Evolutionary conservation across 1,140 invertebrate species (phyloP).

Genomic region (Drosophila busckii): DNA sequence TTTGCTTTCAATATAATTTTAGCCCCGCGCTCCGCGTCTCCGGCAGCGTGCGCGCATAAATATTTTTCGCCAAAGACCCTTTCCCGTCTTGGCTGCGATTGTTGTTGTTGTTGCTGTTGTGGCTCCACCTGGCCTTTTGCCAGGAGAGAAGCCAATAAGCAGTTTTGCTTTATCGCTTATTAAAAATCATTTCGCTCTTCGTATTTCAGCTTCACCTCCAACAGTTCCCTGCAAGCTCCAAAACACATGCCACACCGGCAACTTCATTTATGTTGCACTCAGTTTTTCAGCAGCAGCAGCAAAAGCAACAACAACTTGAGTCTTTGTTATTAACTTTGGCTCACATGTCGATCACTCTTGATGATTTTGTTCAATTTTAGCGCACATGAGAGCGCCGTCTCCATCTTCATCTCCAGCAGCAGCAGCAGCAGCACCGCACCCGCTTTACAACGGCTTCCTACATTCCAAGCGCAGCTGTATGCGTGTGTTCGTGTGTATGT

Average conservation of each 20-base stretch:
- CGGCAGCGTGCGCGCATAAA: slow-evolving; percentile 47
- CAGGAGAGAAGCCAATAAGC: slow-evolving; percentile 77
- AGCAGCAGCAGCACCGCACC: too few relatives aligned
- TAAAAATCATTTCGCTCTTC: slow-evolving; percentile 79
- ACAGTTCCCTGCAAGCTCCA: not conserved
- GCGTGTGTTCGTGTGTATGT: slow-evolving; percentile 15
- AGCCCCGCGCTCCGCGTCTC: not conserved
- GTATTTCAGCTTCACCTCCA: slow-evolving; percentile 68
- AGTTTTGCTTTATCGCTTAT: slow-evolving; percentile 79
- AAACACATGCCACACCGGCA: not conserved
- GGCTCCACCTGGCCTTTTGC: slow-evolving; percentile 26
- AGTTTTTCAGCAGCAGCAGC: too few relatives aligned
- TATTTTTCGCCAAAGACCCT: slow-evolving; percentile 39
- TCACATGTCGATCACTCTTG: slow-evolving; percentile 77
- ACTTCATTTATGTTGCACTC: slow-evolving; percentile 6
- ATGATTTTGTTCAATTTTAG: slow-evolving; percentile 78
- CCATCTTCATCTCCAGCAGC: slow-evolving; percentile 38
- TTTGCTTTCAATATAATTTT: slow-evolving; percentile 73
- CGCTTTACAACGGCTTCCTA: slow-evolving; percentile 46
- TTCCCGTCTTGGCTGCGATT: slow-evolving; percentile 10
- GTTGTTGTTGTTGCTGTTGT: not conserved
- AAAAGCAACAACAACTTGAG: too few relatives aligned
- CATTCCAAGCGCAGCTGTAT: slow-evolving; percentile 40
- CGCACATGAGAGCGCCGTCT: slow-evolving; percentile 73
- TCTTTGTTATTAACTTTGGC: slow-evolving; percentile 77